A percentile compares a stretch with the other conserved stretches of the same genome.
phyloP scores from a whole-genome alignment of 2,797 vertebrate species.

The Arnoldichthys spilopterus region DNA sequence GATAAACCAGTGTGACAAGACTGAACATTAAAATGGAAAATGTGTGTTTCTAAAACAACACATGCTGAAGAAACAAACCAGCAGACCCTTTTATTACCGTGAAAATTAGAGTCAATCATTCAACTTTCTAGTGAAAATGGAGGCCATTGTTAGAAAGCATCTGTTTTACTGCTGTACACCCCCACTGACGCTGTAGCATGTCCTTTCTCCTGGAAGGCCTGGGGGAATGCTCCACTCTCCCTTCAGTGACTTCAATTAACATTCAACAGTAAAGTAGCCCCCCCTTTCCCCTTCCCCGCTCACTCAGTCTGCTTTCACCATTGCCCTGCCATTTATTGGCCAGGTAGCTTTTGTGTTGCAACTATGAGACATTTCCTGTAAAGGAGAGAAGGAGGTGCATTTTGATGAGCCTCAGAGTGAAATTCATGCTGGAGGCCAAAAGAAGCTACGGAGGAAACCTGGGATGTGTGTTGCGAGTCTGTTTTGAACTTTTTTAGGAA shows the following conservation, averaged over 20 bases:
- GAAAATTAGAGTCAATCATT: slow-evolving; percentile 54
- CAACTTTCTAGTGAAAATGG: slow-evolving; percentile 61
- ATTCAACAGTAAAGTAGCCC: slow-evolving; percentile 72
- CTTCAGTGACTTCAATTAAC: slow-evolving; percentile 75
- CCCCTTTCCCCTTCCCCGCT: slow-evolving; percentile 51
- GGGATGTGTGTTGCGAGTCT: not conserved
- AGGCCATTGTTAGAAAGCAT: slow-evolving; percentile 67
- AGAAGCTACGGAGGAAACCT: slow-evolving; percentile 27
- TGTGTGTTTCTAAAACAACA: slow-evolving; percentile 23
- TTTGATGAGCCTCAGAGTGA: slow-evolving; percentile 53
- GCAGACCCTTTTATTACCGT: slow-evolving; percentile 55
- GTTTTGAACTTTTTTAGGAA: not conserved
- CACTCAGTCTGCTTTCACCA: slow-evolving; percentile 62
- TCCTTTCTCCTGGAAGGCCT: slow-evolving; percentile 70
- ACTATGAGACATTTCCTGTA: slow-evolving; percentile 65
- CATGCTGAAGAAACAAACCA: slow-evolving; percentile 26
- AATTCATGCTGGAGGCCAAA: slow-evolving; percentile 47
- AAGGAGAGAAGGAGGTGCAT: slow-evolving; percentile 64
- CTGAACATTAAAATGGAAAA: slow-evolving; percentile 18
- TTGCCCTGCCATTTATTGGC: slow-evolving; percentile 71
- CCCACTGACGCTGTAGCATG: slow-evolving; percentile 60
- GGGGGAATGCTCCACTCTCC: slow-evolving; percentile 70
- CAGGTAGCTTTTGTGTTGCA: slow-evolving; percentile 70
- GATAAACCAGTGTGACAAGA: not conserved
- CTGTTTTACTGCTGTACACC: slow-evolving; percentile 73